These are phyloP conservation scores for Polia nebulosa DNA, from an alignment of 2,888 invertebrate species.

Conservation along the genomic window DNA sequence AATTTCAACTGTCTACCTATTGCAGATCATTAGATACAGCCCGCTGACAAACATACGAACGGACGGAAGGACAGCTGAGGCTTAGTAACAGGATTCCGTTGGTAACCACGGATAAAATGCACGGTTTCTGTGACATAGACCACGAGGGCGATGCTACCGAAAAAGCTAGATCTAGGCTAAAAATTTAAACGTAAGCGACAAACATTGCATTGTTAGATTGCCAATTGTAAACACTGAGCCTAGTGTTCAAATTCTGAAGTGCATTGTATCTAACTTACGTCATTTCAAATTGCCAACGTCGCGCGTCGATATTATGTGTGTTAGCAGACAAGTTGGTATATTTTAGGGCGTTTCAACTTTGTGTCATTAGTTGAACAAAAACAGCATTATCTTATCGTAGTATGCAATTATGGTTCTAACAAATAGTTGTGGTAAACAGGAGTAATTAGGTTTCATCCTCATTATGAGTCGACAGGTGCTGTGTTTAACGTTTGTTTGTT, in stretches of 20 bases:
- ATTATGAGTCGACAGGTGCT: constrained; percentile 12
- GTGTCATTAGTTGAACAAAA: constrained; percentile 43
- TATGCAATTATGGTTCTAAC: constrained; percentile 47
- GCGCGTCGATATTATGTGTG: not conserved
- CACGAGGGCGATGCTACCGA: not conserved
- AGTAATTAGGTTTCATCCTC: constrained; percentile 33
- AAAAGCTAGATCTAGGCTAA: not conserved
- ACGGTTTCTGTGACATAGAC: not conserved
- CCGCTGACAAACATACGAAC: too few species aligned
- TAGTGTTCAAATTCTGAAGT: not conserved
- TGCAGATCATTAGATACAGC: too few species aligned
- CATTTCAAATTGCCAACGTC: not conserved
- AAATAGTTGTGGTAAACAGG: constrained; percentile 32
- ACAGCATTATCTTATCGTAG: constrained; percentile 52
- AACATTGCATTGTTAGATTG: not conserved
- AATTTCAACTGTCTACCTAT: too few species aligned
- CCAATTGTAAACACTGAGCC: not conserved
- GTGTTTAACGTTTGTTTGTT: not conserved
- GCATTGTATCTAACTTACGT: not conserved
- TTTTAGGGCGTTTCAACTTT: constrained; percentile 41
- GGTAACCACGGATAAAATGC: not conserved
- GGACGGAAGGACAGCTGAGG: too few species aligned
- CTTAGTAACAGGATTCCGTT: too few species aligned
- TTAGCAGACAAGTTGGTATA: not conserved
- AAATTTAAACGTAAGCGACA: not conserved